A percentile compares a stretch with the other conserved stretches of the same genome.
Conservation (phyloP, 2,888 invertebrate genomes). For the Spisula subtruncata region DNA sequence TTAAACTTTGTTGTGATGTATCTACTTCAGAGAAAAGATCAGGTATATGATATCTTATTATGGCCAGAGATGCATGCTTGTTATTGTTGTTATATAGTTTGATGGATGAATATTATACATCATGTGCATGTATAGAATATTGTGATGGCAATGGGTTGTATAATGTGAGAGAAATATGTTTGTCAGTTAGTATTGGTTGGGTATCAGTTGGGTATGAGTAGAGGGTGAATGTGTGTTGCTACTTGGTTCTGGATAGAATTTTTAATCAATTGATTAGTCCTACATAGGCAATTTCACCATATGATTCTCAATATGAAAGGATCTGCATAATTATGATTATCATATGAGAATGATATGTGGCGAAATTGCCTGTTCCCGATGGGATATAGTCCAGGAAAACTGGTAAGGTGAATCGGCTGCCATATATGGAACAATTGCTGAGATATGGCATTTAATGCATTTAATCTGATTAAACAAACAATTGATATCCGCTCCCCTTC, state of each 20-base stretch:
- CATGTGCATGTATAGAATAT: neutral
- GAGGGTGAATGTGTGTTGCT: neutral
- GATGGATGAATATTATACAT: neutral
- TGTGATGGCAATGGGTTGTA: neutral
- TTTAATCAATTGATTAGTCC: neutral
- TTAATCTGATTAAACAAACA: too few species aligned
- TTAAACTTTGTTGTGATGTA: neutral
- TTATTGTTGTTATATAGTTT: neutral
- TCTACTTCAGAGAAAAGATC: conserved; percentile 2
- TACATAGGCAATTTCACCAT: too few species aligned
- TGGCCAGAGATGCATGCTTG: neutral
- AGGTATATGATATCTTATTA: neutral
- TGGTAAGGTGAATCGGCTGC: too few species aligned
- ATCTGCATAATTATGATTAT: too few species aligned
- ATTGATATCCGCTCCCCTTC: too few species aligned
- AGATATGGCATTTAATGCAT: too few species aligned
- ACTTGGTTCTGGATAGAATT: neutral
- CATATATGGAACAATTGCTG: too few species aligned
- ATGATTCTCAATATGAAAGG: too few species aligned
- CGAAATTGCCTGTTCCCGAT: too few species aligned
- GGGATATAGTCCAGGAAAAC: too few species aligned
- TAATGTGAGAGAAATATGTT: neutral
- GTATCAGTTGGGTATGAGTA: too few species aligned
- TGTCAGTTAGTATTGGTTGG: neutral
- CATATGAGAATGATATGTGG: too few species aligned